Evolutionary conservation across 2,113 vertebrate genomes (phyloP).

Genomic region (Catharus bicknelli): DNA sequence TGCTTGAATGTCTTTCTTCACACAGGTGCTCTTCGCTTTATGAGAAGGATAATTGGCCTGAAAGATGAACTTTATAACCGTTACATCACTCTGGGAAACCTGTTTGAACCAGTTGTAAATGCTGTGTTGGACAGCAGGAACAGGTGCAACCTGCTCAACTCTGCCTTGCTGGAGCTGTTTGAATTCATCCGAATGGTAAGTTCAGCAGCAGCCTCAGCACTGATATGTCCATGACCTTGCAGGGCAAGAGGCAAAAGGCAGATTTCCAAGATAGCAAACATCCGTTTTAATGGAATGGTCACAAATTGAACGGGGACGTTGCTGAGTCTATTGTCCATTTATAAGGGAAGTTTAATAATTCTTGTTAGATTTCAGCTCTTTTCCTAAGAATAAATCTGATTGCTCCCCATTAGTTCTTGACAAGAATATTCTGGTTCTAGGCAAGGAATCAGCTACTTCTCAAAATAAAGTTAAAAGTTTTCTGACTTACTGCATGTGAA

Average conservation of each 20-base stretch:
- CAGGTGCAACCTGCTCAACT: slow-evolving; percentile 93
- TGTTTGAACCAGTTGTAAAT: slow-evolving; percentile 96
- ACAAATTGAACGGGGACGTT: neutral
- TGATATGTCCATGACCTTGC: accelerated
- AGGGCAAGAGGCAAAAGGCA: neutral
- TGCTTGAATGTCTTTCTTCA: neutral
- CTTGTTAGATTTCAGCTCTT: neutral
- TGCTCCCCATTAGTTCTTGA: neutral
- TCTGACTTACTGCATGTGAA: neutral
- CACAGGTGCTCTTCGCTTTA: slow-evolving; percentile 94
- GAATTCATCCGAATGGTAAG: slow-evolving; percentile 95
- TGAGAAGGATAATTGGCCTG: slow-evolving; percentile 94
- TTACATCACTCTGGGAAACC: slow-evolving; percentile 94
- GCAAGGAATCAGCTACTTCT: neutral
- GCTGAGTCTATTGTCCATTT: neutral
- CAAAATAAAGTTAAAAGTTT: neutral
- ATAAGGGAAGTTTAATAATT: neutral
- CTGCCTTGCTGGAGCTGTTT: slow-evolving; percentile 93
- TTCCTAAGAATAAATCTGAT: neutral
- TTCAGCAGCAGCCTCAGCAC: neutral
- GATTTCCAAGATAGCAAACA: neutral
- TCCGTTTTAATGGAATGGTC: neutral
- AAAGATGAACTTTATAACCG: slow-evolving; percentile 96
- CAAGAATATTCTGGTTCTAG: neutral
- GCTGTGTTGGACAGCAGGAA: slow-evolving; percentile 93